Conservation (phyloP, 2,113 vertebrate species). For the Lepisosteus oculatus region DNA sequence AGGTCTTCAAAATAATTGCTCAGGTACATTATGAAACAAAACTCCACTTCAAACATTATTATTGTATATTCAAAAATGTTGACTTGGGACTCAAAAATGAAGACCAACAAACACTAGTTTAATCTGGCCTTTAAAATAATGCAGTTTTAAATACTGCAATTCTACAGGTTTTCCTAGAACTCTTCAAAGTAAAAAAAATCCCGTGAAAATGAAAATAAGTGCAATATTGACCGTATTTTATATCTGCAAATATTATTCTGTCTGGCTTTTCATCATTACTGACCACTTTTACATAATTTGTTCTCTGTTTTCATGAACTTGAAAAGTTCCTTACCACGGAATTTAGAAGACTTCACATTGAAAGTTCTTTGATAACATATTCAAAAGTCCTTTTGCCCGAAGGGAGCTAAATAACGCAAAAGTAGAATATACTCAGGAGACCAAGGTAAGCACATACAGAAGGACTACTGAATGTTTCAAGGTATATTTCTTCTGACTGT, state of each 20-base stretch:
- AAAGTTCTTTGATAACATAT: slow-evolving; percentile 1
- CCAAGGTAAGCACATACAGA: slow-evolving; percentile 30
- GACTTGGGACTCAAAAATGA: too few species aligned
- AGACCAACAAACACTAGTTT: too few species aligned
- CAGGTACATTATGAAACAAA: too few species aligned
- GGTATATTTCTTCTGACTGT: slow-evolving; percentile 44
- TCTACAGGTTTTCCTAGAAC: too few species aligned
- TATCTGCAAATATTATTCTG: not conserved
- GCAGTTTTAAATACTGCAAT: too few species aligned
- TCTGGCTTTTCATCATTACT: not conserved
- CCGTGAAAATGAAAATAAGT: too few species aligned
- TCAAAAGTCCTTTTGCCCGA: not conserved
- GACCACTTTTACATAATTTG: not conserved
- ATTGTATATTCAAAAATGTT: too few species aligned
- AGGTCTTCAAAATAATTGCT: too few species aligned
- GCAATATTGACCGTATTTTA: not conserved
- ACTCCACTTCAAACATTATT: too few species aligned
- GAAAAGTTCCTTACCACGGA: not conserved
- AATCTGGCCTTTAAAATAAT: too few species aligned
- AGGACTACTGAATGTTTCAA: slow-evolving; percentile 40
- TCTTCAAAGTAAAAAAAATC: too few species aligned
- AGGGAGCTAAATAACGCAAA: slow-evolving; percentile 3
- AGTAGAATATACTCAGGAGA: slow-evolving; percentile 28
- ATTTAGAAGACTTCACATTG: slow-evolving; percentile 6
- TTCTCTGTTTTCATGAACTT: not conserved